phyloP scores from a whole-genome alignment of 1,140 invertebrate species.

The Gryllus bimaculatus region DNA sequence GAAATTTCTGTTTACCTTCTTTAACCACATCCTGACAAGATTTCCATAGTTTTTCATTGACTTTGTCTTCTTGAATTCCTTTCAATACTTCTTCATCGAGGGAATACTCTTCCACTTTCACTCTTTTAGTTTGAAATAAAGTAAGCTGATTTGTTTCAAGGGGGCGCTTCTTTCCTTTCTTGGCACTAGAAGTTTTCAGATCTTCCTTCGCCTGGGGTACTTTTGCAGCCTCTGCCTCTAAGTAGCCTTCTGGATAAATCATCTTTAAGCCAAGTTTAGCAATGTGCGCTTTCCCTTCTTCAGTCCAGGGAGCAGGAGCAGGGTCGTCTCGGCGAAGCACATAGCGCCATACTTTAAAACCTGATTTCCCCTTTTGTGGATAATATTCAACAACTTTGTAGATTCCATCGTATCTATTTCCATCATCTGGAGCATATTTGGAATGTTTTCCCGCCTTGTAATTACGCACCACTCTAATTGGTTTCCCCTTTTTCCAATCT shows the following conservation, averaged over 20 bases:
- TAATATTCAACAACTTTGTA: constrained; percentile 81
- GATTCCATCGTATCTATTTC: constrained; percentile 63
- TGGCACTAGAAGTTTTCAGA: not conserved
- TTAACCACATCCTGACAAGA: constrained; percentile 40
- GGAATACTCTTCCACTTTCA: constrained; percentile 38
- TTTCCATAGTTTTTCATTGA: constrained; percentile 59
- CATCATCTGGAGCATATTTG: constrained; percentile 67
- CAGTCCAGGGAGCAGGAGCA: constrained; percentile 72
- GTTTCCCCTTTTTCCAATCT: constrained; percentile 64
- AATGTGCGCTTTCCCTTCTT: constrained; percentile 49
- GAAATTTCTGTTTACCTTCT: constrained; percentile 50
- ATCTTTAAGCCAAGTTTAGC: constrained; percentile 37
- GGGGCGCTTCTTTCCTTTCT: constrained; percentile 27
- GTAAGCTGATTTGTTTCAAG: not conserved
- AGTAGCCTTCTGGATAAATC: constrained; percentile 60
- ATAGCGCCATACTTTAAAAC: constrained; percentile 75
- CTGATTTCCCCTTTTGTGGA: constrained; percentile 66
- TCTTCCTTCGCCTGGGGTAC: constrained; percentile 23
- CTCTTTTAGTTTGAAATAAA: constrained; percentile 31
- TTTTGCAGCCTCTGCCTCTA: constrained; percentile 48
- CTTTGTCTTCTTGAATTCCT: constrained; percentile 46
- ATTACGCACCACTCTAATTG: constrained; percentile 70
- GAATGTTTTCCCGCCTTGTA: constrained; percentile 66
- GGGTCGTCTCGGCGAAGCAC: constrained; percentile 69
- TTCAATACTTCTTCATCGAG: constrained; percentile 40